Percentiles rank a stretch among this genome's conserved stretches.
These are phyloP conservation scores for Parelbella ahira DNA, from an alignment of 2,888 invertebrate species.

Conservation along the genomic window DNA sequence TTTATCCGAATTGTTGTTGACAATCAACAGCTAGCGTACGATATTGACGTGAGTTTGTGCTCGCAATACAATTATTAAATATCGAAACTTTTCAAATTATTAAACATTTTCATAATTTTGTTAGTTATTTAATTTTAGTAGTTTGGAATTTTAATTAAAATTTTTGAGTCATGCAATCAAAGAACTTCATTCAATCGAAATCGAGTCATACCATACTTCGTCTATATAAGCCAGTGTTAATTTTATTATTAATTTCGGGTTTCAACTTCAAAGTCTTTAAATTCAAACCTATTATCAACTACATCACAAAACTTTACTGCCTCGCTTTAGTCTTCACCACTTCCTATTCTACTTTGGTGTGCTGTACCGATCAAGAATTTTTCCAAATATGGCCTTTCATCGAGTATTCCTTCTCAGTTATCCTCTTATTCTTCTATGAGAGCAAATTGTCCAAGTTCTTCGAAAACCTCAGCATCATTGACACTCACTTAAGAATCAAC, in stretches of 20 bases:
- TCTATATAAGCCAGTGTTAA: constrained; percentile 45
- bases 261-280: constrained; percentile 53
- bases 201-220: constrained; percentile 31
- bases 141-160: constrained; percentile 20
- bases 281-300: constrained; percentile 33
- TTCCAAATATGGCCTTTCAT: constrained; percentile 52
- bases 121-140: too few relatives aligned
- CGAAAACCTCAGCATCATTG: constrained; percentile 41
- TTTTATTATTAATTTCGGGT: constrained; percentile 50
- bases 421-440: constrained; percentile 43
- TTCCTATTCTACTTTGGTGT: constrained; percentile 41
- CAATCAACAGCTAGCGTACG: constrained; percentile 44
- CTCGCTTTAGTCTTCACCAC: constrained; percentile 39
- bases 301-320: constrained; percentile 42
- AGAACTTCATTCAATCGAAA: constrained; percentile 29
- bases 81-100: constrained; percentile 23
- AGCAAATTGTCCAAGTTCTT: constrained; percentile 46
- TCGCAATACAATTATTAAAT: constrained; percentile 32
- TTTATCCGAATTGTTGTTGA: constrained; percentile 41
- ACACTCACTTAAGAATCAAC: constrained; percentile 50
- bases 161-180: constrained; percentile 35
- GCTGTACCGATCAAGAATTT: constrained; percentile 40
- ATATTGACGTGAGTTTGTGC: constrained; percentile 42
- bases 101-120: constrained; percentile 7
- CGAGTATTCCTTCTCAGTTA: constrained; percentile 49